Evolutionary conservation across 2,113 vertebrate species (phyloP).

Genomic region (Sinocyclocheilus anshuiensis): DNA sequence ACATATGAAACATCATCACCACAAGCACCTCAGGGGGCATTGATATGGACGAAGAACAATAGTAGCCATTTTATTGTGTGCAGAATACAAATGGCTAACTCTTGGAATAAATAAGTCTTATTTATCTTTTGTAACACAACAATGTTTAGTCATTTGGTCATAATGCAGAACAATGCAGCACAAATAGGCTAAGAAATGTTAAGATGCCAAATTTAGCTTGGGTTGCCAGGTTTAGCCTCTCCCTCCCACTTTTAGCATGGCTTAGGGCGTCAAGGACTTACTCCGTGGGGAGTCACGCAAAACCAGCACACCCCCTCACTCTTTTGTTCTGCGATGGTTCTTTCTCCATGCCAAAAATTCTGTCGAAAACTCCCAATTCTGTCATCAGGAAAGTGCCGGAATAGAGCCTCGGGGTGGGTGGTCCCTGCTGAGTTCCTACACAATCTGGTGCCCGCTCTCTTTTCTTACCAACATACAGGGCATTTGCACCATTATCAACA

Average conservation of each 20-base stretch:
- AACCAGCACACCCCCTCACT: slow-evolving; percentile 69
- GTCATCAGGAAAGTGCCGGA: slow-evolving; percentile 66
- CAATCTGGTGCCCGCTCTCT: slow-evolving; percentile 66
- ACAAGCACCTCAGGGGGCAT: slow-evolving; percentile 44
- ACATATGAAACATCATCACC: slow-evolving; percentile 49
- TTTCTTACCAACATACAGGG: slow-evolving; percentile 53
- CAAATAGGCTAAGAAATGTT: slow-evolving; percentile 60
- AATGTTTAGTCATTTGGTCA: slow-evolving; percentile 56
- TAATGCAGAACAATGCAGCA: slow-evolving; percentile 58
- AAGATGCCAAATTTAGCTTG: slow-evolving; percentile 64
- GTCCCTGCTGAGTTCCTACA: slow-evolving; percentile 73
- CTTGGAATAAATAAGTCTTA: slow-evolving; percentile 50
- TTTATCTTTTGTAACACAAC: slow-evolving; percentile 50
- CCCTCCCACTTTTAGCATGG: slow-evolving; percentile 68
- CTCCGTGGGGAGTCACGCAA: slow-evolving; percentile 65
- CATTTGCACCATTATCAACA: slow-evolving; percentile 49
- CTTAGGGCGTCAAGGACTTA: slow-evolving; percentile 66
- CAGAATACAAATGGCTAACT: slow-evolving; percentile 42
- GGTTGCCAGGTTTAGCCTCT: slow-evolving; percentile 75
- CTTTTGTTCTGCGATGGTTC: slow-evolving; percentile 71
- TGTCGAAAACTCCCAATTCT: slow-evolving; percentile 59
- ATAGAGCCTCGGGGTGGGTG: slow-evolving; percentile 71
- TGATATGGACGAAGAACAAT: slow-evolving; percentile 36
- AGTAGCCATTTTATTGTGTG: slow-evolving; percentile 13
- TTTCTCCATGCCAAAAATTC: slow-evolving; percentile 65